Percentiles rank a stretch among this genome's conserved stretches.
phyloP scores from a whole-genome alignment of 2,797 vertebrate species.

The Odontamblyopus lacepedii region DNA sequence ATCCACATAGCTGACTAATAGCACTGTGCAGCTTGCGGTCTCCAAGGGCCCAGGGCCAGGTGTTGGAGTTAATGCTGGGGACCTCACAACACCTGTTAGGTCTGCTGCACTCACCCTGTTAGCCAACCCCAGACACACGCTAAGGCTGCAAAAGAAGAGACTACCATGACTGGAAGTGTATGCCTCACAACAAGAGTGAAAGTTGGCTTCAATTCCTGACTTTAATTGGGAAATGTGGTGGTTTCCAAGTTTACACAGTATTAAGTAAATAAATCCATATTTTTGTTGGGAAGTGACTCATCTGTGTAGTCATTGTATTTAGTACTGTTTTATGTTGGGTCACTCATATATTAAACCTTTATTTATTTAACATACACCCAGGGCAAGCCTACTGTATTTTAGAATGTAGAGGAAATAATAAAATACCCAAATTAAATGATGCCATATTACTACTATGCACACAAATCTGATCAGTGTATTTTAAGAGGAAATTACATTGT shows the following conservation, averaged over 20 bases:
- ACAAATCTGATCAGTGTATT: too few relatives aligned
- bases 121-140: conserved; percentile 42
- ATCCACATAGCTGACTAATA: conserved; percentile 69
- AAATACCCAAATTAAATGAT: too few relatives aligned
- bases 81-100: conserved; percentile 69
- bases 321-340: neutral
- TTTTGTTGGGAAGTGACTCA: neutral
- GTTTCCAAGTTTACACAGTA: neutral
- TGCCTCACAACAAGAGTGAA: neutral
- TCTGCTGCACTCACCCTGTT: conserved; percentile 44
- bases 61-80: conserved; percentile 69
- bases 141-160: conserved; percentile 6
- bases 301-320: neutral
- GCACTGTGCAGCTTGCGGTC: conserved; percentile 60
- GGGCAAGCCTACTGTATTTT: too few relatives aligned
- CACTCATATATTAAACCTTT: too few relatives aligned
- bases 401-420: too few relatives aligned
- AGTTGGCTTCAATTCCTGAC: neutral
- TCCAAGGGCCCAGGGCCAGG: conserved; percentile 64
- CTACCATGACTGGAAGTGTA: conserved; percentile 1
- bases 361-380: too few relatives aligned
- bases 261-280: conserved; percentile 2
- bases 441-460: too few relatives aligned
- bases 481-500: too few relatives aligned
- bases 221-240: neutral